phyloP scores from a whole-genome alignment of 2,888 invertebrate genomes.

The Alitta virens region DNA sequence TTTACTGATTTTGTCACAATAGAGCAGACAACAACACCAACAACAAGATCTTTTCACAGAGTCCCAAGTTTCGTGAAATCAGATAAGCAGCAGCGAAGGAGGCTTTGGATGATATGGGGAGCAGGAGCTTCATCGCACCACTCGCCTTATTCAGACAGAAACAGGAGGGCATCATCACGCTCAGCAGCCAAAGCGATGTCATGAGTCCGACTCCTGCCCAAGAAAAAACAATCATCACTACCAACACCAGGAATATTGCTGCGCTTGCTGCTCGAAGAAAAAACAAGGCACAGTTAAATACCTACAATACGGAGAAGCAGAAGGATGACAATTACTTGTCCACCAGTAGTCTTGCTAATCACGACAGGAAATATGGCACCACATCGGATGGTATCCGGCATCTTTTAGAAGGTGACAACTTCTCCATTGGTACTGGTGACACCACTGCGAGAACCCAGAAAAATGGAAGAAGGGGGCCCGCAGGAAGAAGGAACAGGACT shows the following conservation, averaged over 20 bases:
- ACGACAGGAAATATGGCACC: slow-evolving; percentile 38
- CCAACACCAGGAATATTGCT: too few species aligned
- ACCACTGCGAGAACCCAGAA: too few species aligned
- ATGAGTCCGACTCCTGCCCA: background rate
- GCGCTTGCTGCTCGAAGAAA: slow-evolving; percentile 49
- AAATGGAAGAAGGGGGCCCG: background rate
- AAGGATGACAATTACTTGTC: too few species aligned
- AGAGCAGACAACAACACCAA: too few species aligned
- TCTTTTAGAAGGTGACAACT: slow-evolving; percentile 3
- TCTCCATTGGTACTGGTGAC: background rate
- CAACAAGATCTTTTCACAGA: slow-evolving; percentile 42
- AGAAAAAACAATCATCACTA: slow-evolving; percentile 31
- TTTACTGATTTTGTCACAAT: too few species aligned
- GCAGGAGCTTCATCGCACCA: background rate
- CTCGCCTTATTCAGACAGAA: background rate
- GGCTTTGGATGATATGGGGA: too few species aligned
- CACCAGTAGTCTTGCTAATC: slow-evolving; percentile 46
- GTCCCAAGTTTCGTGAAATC: slow-evolving; percentile 36
- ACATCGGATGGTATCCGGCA: background rate
- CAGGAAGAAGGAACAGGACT: background rate
- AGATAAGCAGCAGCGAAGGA: slow-evolving; percentile 17
- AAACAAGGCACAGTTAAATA: slow-evolving; percentile 35
- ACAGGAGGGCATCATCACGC: slow-evolving; percentile 16
- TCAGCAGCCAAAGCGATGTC: too few species aligned
- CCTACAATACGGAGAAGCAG: slow-evolving; percentile 23